Conservation (phyloP, 64 coral and sea anemone genomes). For the Stylophora pistillata region DNA sequence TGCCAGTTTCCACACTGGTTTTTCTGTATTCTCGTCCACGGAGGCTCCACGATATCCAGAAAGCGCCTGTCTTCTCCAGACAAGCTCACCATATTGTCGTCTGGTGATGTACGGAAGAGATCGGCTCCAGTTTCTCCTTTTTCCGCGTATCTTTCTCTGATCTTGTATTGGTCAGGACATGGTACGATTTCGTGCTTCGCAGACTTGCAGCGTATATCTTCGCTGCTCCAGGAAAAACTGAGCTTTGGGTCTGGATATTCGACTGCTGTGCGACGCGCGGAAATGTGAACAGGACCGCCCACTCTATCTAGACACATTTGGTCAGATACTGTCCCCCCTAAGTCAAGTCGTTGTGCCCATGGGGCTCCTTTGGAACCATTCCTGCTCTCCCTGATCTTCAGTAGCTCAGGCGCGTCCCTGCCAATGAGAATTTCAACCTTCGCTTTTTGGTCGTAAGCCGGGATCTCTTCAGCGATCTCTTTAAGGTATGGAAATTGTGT, state of each 20-base stretch:
- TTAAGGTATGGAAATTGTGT: background rate
- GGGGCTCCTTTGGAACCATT: conserved; percentile 48
- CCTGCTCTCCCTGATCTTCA: conserved; percentile 24
- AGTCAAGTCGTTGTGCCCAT: background rate
- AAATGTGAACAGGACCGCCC: background rate
- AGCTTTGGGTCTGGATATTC: background rate
- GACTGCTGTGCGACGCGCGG: background rate
- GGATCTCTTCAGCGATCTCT: conserved; percentile 26
- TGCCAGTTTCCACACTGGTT: conserved; percentile 30
- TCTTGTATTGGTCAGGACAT: conserved; percentile 1
- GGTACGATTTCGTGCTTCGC: background rate
- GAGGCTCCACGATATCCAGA: conserved; percentile 23
- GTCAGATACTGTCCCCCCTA: conserved; percentile 23
- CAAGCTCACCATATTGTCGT: conserved; percentile 13
- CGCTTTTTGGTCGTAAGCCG: background rate
- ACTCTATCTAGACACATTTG: conserved; percentile 12
- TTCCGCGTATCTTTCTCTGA: background rate
- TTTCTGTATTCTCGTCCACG: conserved; percentile 7
- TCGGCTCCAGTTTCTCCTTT: background rate
- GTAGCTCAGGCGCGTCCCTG: conserved; percentile 45
- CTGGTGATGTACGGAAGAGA: background rate
- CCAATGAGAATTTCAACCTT: conserved; percentile 37
- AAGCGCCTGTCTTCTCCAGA: conserved; percentile 14
- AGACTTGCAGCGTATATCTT: too few species aligned
- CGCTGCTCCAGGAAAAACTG: background rate